Conservation (phyloP, 2,888 invertebrate genomes). For the Drosophila multiciliata region DNA sequence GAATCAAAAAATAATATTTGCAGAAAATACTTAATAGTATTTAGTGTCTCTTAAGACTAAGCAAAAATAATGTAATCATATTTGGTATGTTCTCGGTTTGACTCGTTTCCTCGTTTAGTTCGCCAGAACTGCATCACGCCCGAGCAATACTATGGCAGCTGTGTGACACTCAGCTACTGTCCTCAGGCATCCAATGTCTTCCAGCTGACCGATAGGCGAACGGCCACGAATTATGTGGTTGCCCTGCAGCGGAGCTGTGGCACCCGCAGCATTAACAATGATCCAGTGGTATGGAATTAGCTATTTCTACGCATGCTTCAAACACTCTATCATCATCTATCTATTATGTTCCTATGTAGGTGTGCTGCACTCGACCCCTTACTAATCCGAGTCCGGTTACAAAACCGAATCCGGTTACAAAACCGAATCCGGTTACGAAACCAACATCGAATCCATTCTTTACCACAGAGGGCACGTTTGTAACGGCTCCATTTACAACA, state of each 20-base stretch:
- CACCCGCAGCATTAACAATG: slow-evolving; percentile 75
- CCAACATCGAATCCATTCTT: slow-evolving; percentile 8
- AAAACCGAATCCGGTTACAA: not conserved
- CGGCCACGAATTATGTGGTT: slow-evolving; percentile 78
- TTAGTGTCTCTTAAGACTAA: not conserved
- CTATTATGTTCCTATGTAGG: slow-evolving; percentile 51
- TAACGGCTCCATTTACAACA: slow-evolving; percentile 16
- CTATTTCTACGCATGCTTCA: slow-evolving; percentile 3
- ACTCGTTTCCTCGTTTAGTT: slow-evolving; percentile 24
- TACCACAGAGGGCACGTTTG: slow-evolving; percentile 35
- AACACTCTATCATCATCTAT: slow-evolving; percentile 4
- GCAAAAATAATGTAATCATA: not conserved
- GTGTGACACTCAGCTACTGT: slow-evolving; percentile 79
- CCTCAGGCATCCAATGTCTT: slow-evolving; percentile 80
- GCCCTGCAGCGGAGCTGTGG: slow-evolving; percentile 81
- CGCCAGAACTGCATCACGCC: slow-evolving; percentile 81
- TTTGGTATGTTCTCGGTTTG: not conserved
- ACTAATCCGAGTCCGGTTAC: slow-evolving; percentile 18
- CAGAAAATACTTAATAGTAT: not conserved
- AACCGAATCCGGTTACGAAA: slow-evolving; percentile 45
- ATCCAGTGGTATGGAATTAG: slow-evolving; percentile 80
- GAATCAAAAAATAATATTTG: not conserved
- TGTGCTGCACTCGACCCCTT: slow-evolving; percentile 78
- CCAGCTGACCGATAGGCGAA: slow-evolving; percentile 59
- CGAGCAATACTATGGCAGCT: slow-evolving; percentile 81